phyloP scores from a whole-genome alignment of 2,888 invertebrate genomes.

The Schizaphis graminum region DNA sequence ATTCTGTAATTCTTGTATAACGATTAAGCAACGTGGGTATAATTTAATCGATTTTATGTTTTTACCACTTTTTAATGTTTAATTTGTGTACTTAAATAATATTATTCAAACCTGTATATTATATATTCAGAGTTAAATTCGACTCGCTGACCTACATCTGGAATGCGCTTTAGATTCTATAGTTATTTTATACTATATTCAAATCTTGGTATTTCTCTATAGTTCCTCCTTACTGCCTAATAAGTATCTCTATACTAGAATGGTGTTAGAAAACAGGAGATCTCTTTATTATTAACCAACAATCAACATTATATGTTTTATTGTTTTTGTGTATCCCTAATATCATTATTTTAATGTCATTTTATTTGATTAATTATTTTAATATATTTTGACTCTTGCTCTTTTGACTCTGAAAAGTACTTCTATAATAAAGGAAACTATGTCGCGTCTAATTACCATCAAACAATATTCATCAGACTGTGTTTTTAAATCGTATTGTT shows the following conservation, averaged over 20 bases:
- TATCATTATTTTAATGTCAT: background rate
- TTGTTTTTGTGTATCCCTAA: background rate
- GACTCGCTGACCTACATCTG: background rate
- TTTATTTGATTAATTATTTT: background rate
- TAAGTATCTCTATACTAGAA: background rate
- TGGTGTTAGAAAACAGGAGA: background rate
- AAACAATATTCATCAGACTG: background rate
- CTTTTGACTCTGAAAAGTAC: too few relatives aligned
- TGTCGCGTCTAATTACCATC: background rate
- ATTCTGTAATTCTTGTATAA: background rate
- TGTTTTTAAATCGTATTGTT: background rate
- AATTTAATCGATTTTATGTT: background rate
- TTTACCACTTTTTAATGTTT: background rate
- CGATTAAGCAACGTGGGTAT: background rate
- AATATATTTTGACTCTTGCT: background rate
- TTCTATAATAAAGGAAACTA: background rate
- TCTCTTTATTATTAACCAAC: background rate
- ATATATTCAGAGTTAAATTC: background rate
- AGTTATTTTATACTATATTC: background rate
- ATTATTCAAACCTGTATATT: background rate
- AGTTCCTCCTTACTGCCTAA: background rate
- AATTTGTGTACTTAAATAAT: background rate
- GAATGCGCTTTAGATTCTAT: background rate
- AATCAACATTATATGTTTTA: background rate
- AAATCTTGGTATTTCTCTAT: background rate